Percentiles rank a stretch among this genome's conserved stretches.
Evolutionary conservation across 1,140 invertebrate species (phyloP).

Genomic region (Sarcophaga bullata): DNA sequence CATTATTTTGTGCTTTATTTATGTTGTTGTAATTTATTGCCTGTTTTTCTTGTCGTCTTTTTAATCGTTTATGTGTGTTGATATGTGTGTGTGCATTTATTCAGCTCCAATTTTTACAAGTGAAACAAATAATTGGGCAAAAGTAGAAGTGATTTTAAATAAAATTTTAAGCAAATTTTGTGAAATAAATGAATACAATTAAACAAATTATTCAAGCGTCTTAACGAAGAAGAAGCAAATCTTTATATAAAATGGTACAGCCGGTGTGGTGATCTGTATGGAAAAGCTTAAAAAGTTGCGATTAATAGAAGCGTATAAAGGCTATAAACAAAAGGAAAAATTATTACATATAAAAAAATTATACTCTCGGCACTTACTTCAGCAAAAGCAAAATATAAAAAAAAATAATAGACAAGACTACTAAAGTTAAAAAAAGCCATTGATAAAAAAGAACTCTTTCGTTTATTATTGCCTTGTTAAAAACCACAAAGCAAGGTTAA

Average conservation of each 20-base stretch:
- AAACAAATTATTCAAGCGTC: no score
- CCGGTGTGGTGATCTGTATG: not conserved
- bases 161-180: no score
- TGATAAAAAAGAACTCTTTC: not conserved
- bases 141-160: constrained; percentile 5
- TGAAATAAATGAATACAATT: no score
- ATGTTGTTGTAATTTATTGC: no score
- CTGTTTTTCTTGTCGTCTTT: not conserved
- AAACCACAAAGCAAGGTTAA: not conserved
- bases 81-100: not conserved
- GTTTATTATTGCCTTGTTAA: not conserved
- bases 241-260: not conserved
- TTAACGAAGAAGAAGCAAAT: no score
- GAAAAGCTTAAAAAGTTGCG: not conserved
- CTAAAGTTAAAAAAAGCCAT: not conserved
- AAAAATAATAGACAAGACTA: no score
- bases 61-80: not conserved
- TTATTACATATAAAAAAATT: no score
- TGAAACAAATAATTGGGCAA: not conserved
- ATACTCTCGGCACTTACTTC: no score
- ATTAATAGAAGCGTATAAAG: not conserved
- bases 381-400: no score
- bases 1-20: no score
- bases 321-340: no score
- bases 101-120: constrained; percentile 13